phyloP scores from a whole-genome alignment of 2,888 invertebrate species.

The Drosophila quinaria region DNA sequence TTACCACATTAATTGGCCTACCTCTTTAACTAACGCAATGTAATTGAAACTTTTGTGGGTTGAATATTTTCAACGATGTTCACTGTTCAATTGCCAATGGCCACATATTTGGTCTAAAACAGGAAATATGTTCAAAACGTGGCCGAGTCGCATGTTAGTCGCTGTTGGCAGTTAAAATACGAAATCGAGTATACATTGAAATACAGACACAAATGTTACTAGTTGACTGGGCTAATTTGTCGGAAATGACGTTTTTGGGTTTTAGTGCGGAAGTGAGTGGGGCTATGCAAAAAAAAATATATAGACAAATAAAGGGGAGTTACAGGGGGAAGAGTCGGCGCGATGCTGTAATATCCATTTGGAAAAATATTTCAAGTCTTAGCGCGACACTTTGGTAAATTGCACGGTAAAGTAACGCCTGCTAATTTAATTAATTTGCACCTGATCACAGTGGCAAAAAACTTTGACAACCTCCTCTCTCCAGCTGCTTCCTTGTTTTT shows the following conservation, averaged over 20 bases:
- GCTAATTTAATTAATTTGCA: conserved; percentile 82
- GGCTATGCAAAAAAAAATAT: conserved; percentile 50
- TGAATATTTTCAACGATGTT: conserved; percentile 10
- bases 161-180: conserved; percentile 52
- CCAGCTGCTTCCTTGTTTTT: background rate
- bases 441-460: conserved; percentile 63
- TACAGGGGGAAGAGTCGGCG: background rate
- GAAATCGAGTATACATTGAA: conserved; percentile 17
- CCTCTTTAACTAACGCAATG: conserved; percentile 34
- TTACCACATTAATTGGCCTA: conserved; percentile 5
- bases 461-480: conserved; percentile 48
- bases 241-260: conserved; percentile 78
- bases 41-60: conserved; percentile 25
- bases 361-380: conserved; percentile 67
- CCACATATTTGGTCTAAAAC: conserved; percentile 59
- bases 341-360: conserved; percentile 35
- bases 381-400: conserved; percentile 77
- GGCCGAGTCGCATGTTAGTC: conserved; percentile 56
- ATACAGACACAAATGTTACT: conserved; percentile 45
- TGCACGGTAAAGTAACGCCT: conserved; percentile 73
- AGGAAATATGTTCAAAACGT: conserved; percentile 77
- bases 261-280: conserved; percentile 61
- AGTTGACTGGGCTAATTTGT: conserved; percentile 80
- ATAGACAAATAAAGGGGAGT: background rate
- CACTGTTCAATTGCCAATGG: conserved; percentile 31